A percentile compares a stretch with the other conserved stretches of the same genome.
These are phyloP conservation scores for Boulengeromyrus knoepffleri DNA, from an alignment of 2,113 vertebrate species.

Conservation along the genomic window DNA sequence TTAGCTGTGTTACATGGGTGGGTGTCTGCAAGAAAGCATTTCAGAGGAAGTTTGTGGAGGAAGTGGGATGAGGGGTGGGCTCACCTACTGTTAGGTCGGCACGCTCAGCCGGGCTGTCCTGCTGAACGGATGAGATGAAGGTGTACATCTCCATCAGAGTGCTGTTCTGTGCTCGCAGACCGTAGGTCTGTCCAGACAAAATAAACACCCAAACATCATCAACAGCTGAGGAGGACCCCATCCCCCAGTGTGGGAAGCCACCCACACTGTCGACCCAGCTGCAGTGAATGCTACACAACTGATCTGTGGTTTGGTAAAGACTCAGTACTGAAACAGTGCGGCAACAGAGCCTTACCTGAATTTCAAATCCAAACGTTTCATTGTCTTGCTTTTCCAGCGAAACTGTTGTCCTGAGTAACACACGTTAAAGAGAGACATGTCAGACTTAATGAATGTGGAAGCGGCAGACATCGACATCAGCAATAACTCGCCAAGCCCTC, in stretches of 20 bases:
- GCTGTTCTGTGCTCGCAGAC: slow-evolving; percentile 41
- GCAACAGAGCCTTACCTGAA: slow-evolving; percentile 59
- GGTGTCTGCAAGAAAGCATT: neutral
- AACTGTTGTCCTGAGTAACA: slow-evolving; percentile 26
- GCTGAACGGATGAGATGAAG: slow-evolving; percentile 58
- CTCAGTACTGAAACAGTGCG: neutral
- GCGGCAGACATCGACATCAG: neutral
- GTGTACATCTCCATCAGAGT: slow-evolving; percentile 50
- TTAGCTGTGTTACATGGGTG: neutral
- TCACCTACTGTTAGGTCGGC: slow-evolving; percentile 67
- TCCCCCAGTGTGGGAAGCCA: neutral
- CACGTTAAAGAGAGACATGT: neutral
- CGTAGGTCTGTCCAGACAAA: slow-evolving; percentile 51
- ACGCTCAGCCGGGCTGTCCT: slow-evolving; percentile 60
- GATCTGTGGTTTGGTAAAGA: neutral
- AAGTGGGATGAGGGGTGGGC: neutral
- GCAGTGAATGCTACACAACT: neutral
- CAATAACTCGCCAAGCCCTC: neutral
- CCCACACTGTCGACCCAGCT: neutral
- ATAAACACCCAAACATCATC: neutral
- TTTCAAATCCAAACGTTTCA: slow-evolving; percentile 75
- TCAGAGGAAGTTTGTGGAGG: neutral
- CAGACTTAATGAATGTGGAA: neutral
- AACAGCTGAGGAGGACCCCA: neutral
- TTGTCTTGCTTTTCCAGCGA: slow-evolving; percentile 63